A percentile compares a stretch with the other conserved stretches of the same genome.
Evolutionary conservation across 2,797 vertebrate genomes (phyloP).

Genomic region (Megalops cyprinoides): DNA sequence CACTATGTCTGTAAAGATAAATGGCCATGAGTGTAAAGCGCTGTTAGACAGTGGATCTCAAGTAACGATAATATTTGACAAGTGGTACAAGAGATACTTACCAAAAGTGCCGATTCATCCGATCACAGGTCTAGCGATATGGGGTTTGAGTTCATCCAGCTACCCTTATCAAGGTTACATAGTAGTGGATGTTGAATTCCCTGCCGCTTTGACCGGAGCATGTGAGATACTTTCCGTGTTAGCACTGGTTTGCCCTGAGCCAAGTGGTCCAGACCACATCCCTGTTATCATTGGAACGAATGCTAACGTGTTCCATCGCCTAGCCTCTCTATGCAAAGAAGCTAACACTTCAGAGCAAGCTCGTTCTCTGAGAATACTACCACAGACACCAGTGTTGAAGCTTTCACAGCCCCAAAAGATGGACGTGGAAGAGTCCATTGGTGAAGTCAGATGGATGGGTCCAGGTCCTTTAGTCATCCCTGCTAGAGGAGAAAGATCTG

Average conservation of each 20-base stretch:
- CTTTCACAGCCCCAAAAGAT: background rate
- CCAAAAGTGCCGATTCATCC: background rate
- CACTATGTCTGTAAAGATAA: background rate
- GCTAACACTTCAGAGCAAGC: background rate
- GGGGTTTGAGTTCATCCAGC: background rate
- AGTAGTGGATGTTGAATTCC: background rate
- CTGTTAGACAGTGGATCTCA: constrained; percentile 29
- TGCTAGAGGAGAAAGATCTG: too few species aligned
- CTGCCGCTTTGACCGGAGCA: background rate
- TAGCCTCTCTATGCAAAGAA: background rate
- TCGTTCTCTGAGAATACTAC: background rate
- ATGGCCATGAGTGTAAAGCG: constrained; percentile 24
- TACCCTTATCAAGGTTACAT: background rate
- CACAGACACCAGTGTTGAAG: background rate
- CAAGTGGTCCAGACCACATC: background rate
- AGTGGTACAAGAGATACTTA: constrained; percentile 18
- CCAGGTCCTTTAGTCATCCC: background rate
- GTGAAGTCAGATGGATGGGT: background rate
- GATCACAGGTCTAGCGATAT: background rate
- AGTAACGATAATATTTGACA: constrained; percentile 40
- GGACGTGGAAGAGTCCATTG: background rate
- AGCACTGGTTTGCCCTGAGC: background rate
- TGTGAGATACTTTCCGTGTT: background rate
- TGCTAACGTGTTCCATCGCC: background rate
- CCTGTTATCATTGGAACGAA: background rate